Conservation (phyloP, 2,113 vertebrate genomes). For the Bolborhynchus lineola region DNA sequence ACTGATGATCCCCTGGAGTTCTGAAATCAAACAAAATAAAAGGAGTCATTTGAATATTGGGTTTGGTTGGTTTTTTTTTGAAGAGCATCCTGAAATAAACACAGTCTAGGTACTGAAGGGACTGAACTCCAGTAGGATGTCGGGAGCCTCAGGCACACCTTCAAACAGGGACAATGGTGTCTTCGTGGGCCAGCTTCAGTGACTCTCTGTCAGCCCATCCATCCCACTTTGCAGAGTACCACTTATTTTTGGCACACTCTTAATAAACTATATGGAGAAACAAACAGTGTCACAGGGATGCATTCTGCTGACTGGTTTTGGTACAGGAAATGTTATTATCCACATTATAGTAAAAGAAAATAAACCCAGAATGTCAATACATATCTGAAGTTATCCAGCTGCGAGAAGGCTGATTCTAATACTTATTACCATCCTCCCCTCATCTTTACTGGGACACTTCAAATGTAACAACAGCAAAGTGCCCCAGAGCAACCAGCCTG, state of each 20-base stretch:
- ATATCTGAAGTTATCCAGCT: not conserved
- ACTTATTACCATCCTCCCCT: not conserved
- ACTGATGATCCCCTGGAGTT: not conserved
- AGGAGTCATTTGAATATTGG: not conserved
- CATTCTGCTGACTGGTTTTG: not conserved
- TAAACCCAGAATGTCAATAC: not conserved
- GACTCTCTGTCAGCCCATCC: not conserved
- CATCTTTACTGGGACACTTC: not conserved
- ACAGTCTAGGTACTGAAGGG: not conserved
- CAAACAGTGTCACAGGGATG: not conserved
- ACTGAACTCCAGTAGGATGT: not conserved
- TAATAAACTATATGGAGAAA: not conserved
- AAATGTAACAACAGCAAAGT: not conserved
- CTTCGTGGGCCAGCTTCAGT: not conserved
- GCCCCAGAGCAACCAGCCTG: not conserved
- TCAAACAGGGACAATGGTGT: not conserved
- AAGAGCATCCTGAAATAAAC: not conserved
- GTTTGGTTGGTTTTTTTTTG: not conserved
- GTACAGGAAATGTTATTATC: not conserved
- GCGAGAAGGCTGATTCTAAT: not conserved
- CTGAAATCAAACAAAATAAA: not conserved
- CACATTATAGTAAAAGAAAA: slow-evolving; percentile 6
- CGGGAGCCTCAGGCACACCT: not conserved
- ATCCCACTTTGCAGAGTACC: not conserved
- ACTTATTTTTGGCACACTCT: not conserved